phyloP scores from a whole-genome alignment of 2,888 invertebrate genomes.

The Heliconius charithonia region DNA sequence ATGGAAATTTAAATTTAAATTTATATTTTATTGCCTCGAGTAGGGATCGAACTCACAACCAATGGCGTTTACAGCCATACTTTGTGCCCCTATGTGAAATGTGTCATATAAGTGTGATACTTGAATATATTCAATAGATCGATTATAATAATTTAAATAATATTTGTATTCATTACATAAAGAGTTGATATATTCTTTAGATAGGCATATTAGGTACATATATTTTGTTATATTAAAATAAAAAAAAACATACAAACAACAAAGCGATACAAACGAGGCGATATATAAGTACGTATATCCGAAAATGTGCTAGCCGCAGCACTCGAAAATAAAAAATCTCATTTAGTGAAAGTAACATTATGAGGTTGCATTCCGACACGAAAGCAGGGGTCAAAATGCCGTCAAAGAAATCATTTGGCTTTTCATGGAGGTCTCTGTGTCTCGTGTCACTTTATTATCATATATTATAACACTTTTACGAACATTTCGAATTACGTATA shows the following conservation, averaged over 20 bases:
- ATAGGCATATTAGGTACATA: neutral
- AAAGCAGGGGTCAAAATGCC: conserved; percentile 48
- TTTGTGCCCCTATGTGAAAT: too few relatives aligned
- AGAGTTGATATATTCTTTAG: neutral
- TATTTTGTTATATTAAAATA: neutral
- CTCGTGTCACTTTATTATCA: conserved; percentile 13
- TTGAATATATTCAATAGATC: too few relatives aligned
- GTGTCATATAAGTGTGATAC: too few relatives aligned
- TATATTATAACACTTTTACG: conserved; percentile 5
- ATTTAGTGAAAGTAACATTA: conserved; percentile 51
- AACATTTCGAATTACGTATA: neutral
- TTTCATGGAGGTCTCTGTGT: conserved; percentile 30
- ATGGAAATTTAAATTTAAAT: too few relatives aligned
- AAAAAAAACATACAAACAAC: neutral
- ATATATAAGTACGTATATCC: conserved; percentile 5
- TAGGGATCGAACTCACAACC: too few relatives aligned
- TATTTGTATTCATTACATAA: neutral
- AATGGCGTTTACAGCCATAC: too few relatives aligned
- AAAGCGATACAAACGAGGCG: neutral
- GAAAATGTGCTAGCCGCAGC: conserved; percentile 9
- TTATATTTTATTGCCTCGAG: too few relatives aligned
- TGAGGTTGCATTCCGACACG: conserved; percentile 52
- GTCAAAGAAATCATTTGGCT: conserved; percentile 38
- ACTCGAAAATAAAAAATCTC: conserved; percentile 31
- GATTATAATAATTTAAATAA: neutral